phyloP scores from a whole-genome alignment of 2,113 vertebrate species.

The Paramormyrops kingsleyae region DNA sequence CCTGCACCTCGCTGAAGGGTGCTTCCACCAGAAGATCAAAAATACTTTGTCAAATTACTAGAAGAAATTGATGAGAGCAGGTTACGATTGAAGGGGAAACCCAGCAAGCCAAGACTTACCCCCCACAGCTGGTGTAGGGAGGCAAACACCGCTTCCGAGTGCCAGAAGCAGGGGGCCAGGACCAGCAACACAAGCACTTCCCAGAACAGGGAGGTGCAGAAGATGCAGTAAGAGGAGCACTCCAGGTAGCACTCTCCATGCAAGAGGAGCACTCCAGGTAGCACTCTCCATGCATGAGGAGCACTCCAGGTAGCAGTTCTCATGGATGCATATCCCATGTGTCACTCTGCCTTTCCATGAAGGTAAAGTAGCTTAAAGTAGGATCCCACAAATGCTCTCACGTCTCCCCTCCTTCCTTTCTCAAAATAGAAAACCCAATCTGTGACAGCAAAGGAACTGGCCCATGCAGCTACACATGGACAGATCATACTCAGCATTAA shows the following conservation, averaged over 20 bases:
- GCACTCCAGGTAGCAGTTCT: not conserved
- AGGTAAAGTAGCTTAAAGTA: not conserved
- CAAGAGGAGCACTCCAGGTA: not conserved
- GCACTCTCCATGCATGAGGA: not conserved
- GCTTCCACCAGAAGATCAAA: not conserved
- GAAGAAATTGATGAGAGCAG: not conserved
- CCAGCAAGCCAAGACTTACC: not conserved
- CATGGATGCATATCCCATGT: not conserved
- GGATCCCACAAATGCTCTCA: not conserved
- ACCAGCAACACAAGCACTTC: not conserved
- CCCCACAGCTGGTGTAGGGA: not conserved
- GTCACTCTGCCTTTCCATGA: not conserved
- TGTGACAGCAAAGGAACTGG: not conserved
- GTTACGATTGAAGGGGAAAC: not conserved
- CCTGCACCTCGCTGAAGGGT: not conserved
- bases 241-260: not conserved
- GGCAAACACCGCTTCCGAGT: not conserved
- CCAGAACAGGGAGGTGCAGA: not conserved
- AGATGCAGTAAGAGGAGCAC: not conserved
- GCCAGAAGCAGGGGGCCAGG: not conserved
- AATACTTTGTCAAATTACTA: not conserved
- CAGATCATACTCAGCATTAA: not conserved
- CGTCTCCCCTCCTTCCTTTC: not conserved
- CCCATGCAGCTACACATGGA: not conserved
- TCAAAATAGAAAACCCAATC: not conserved